A percentile compares a stretch with the other conserved stretches of the same genome.
These are phyloP conservation scores for Rafetus swinhoei DNA, from an alignment of 2,113 vertebrate genomes.

Conservation along the genomic window DNA sequence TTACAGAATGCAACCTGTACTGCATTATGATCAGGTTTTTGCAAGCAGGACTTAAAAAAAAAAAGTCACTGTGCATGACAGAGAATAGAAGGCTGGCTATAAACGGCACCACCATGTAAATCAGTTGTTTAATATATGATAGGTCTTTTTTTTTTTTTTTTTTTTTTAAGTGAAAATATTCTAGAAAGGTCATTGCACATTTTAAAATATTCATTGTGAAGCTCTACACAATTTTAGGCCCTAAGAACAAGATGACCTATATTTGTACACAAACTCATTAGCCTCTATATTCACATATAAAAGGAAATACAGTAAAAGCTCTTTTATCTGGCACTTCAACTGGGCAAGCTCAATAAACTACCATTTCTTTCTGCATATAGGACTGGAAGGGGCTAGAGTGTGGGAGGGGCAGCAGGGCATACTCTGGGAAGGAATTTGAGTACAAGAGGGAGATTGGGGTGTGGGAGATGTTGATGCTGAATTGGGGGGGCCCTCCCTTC, in stretches of 20 bases:
- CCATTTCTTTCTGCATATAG: no score
- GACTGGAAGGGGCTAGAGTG: no score
- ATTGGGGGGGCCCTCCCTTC: no score
- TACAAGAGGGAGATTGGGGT: no score
- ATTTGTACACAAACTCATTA: background rate
- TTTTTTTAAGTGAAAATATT: background rate
- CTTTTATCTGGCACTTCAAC: no score
- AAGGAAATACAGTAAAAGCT: background rate
- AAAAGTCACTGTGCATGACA: background rate
- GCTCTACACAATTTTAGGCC: background rate
- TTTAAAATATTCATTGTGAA: background rate
- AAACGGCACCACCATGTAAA: background rate
- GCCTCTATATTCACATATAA: background rate
- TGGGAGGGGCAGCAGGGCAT: no score
- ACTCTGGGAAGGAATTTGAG: no score
- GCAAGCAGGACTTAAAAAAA: conserved; percentile 5
- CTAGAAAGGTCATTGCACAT: background rate
- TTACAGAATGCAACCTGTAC: background rate
- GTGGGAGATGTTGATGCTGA: no score
- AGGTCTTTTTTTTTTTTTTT: background rate
- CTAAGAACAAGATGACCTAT: background rate
- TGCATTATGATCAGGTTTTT: conserved; percentile 14
- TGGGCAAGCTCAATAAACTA: no score
- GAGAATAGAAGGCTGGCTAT: conserved; percentile 12
- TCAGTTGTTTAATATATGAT: background rate